Conservation (phyloP, 2,113 vertebrate species). For the Peromyscus maniculatus region DNA sequence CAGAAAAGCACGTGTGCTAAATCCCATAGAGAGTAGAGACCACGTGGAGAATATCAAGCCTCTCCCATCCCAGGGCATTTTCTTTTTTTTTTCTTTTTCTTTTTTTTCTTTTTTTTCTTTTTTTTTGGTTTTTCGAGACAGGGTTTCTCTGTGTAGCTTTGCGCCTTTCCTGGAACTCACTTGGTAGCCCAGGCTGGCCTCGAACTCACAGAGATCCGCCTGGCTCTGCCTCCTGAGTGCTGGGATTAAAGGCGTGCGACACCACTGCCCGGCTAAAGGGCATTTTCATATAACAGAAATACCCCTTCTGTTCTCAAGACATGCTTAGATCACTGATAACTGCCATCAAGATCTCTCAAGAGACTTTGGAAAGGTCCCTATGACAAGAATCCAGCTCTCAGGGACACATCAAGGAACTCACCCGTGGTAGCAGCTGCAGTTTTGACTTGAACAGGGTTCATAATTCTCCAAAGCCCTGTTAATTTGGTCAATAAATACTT, state of each 20-base stretch:
- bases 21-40: neutral
- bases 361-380: neutral
- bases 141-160: too few species aligned
- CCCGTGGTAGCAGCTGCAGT: constrained; percentile 95
- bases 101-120: too few species aligned
- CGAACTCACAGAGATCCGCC: too few species aligned
- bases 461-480: constrained; percentile 87
- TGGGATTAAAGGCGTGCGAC: too few species aligned
- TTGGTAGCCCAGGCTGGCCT: too few species aligned
- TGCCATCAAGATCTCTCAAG: neutral
- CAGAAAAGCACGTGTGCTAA: neutral
- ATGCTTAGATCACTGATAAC: neutral
- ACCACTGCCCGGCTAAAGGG: neutral
- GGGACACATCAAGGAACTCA: constrained; percentile 79
- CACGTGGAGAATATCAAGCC: neutral
- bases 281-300: neutral
- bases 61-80: neutral
- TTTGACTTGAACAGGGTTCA: constrained; percentile 89
- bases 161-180: too few species aligned
- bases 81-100: too few species aligned
- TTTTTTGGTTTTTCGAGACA: too few species aligned
- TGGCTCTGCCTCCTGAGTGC: too few species aligned
- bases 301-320: neutral
- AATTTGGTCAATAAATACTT: constrained; percentile 83
- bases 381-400: neutral